phyloP scores from a whole-genome alignment of 2,113 vertebrate species.

The Neoarius graeffei region DNA sequence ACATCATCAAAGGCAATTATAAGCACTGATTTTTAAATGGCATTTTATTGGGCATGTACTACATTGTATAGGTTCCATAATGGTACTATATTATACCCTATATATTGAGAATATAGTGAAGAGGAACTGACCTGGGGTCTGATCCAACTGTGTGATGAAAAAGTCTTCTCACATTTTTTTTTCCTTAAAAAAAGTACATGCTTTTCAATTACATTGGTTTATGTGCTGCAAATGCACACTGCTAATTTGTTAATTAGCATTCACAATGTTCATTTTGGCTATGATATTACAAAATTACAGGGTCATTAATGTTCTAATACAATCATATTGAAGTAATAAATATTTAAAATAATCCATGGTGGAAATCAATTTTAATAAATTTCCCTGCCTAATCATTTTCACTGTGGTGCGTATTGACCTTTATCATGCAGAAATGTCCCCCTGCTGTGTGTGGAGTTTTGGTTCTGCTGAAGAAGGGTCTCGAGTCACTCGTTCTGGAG shows the following conservation, averaged over 20 bases:
- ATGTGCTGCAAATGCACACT: not conserved
- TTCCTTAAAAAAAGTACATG: not conserved
- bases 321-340: not conserved
- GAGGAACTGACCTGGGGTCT: not conserved
- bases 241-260: not conserved
- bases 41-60: not conserved
- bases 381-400: not conserved
- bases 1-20: too few relatives aligned
- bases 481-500: conserved; percentile 30
- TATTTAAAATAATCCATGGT: not conserved
- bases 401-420: not conserved
- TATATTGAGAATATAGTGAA: not conserved
- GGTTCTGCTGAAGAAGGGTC: conserved; percentile 72
- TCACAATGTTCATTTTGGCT: not conserved
- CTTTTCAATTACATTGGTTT: not conserved
- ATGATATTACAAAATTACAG: not conserved
- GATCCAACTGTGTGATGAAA: not conserved
- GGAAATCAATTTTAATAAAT: not conserved
- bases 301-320: not conserved
- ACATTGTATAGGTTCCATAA: not conserved
- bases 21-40: too few relatives aligned
- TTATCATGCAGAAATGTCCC: conserved; percentile 68
- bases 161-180: not conserved
- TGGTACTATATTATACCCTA: not conserved
- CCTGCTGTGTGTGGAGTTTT: conserved; percentile 79